Conservation (phyloP, 2,888 invertebrate species). For the Eupithecia tripunctaria region DNA sequence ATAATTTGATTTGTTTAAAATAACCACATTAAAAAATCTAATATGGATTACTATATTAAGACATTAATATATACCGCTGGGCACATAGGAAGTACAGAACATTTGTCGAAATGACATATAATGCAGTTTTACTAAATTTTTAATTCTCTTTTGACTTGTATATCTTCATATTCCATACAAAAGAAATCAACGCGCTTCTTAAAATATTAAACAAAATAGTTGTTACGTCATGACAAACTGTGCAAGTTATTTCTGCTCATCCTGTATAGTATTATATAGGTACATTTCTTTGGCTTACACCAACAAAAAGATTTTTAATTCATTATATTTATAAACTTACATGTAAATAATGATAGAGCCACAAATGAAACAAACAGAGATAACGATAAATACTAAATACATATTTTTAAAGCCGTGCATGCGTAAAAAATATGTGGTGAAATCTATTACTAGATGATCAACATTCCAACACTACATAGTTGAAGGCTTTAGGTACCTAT, state of each 20-base stretch:
- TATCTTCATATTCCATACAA: neutral
- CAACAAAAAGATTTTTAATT: neutral
- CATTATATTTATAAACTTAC: neutral
- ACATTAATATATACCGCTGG: no score
- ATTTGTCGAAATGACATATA: no score
- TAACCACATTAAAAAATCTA: no score
- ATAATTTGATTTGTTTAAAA: no score
- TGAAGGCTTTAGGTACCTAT: no score
- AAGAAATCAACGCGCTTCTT: neutral
- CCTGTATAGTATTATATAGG: neutral
- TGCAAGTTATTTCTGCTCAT: neutral
- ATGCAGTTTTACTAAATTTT: no score
- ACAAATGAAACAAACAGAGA: neutral
- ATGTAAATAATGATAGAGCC: neutral
- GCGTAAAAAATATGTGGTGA: neutral
- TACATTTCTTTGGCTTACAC: neutral
- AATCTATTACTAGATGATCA: neutral
- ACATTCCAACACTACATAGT: neutral
- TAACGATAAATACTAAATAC: neutral
- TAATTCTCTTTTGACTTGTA: no score
- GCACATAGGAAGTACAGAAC: no score
- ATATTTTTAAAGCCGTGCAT: neutral
- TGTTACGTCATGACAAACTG: neutral
- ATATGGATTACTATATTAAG: no score
- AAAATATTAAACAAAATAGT: neutral